Conservation (phyloP, 2,888 invertebrate species). For the Dryococelus australis region DNA sequence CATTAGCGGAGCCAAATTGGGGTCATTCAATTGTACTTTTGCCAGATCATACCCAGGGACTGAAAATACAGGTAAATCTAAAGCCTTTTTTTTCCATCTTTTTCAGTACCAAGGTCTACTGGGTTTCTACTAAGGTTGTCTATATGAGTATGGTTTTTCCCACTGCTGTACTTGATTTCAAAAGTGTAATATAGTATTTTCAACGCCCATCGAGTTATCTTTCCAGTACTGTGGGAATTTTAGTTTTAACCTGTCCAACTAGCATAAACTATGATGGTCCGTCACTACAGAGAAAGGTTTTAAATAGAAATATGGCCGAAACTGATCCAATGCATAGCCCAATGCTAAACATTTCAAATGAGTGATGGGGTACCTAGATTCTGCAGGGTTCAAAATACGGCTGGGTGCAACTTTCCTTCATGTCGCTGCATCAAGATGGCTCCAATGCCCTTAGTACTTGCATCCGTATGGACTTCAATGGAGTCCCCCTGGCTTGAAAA, state of each 20-base stretch:
- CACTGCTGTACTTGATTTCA: neutral
- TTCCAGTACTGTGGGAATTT: too few relatives aligned
- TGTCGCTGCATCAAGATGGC: neutral
- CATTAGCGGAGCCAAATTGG: too few relatives aligned
- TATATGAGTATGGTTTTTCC: neutral
- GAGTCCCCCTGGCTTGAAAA: neutral
- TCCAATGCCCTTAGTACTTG: neutral
- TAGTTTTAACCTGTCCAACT: too few relatives aligned
- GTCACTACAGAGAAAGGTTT: neutral
- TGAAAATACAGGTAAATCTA: neutral
- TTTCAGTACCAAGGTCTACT: neutral
- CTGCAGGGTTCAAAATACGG: neutral
- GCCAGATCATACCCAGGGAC: neutral
- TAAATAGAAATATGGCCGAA: neutral
- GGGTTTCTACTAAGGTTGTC: neutral
- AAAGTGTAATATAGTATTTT: neutral
- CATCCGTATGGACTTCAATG: neutral
- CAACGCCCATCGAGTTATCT: too few relatives aligned
- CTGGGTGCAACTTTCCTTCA: neutral
- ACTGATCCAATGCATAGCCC: too few relatives aligned
- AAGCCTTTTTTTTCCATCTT: neutral
- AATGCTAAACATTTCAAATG: neutral
- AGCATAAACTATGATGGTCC: neutral
- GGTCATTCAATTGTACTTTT: too few relatives aligned
- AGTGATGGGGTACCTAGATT: neutral